Evolutionary conservation across 2,888 invertebrate species (phyloP), one percentile per base, ranked within the genome.

Genomic region (Drosophila niveifrons): DNA sequence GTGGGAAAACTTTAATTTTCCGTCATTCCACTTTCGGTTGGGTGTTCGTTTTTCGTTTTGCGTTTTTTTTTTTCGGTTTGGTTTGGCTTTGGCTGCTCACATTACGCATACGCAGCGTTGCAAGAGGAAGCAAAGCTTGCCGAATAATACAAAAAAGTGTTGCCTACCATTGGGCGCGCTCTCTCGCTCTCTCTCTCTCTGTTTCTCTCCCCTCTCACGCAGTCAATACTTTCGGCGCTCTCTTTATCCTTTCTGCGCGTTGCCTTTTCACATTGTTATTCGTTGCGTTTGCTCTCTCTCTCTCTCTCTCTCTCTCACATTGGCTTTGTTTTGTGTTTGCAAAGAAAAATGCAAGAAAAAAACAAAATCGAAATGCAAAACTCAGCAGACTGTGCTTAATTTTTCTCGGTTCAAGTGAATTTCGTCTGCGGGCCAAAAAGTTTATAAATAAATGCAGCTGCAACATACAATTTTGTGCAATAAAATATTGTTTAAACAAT

Each of bases 61-160:
- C n/a, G n/a, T 23, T 23, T 23, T 23, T 23, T 23, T 23, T 23
- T 18, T 0, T 23, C 23, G 23, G 23, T 23, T 23, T 23, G 23
- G 4, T 4, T 23, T 62, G 41, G 75, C 31, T 31, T 31, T 10
- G 0, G 62, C 51, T 44, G 43, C 66, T 63, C 70, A 74, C 65
- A 83, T 86, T 79, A 84, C 87, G 81, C 87, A 86, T 81, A 87
- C 84, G 84, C 80, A 73, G 69, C 78, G 83, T 73, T 39, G 59
- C 41, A 18, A 34, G 39, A 58, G 39, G 55, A 10, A 46, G 66
- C 34, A 66, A 47, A 6, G 23, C 23, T 23, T 23, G 23, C 23
- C 43, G 6, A 29, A 41, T 23, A 23, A 23, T 23, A 23, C 23
- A 44, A 50, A 62, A 73, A 79, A 75, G 66, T 82, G 74, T 75